Conservation (phyloP, 2,113 vertebrate species). For the Anthoscopus minutus region DNA sequence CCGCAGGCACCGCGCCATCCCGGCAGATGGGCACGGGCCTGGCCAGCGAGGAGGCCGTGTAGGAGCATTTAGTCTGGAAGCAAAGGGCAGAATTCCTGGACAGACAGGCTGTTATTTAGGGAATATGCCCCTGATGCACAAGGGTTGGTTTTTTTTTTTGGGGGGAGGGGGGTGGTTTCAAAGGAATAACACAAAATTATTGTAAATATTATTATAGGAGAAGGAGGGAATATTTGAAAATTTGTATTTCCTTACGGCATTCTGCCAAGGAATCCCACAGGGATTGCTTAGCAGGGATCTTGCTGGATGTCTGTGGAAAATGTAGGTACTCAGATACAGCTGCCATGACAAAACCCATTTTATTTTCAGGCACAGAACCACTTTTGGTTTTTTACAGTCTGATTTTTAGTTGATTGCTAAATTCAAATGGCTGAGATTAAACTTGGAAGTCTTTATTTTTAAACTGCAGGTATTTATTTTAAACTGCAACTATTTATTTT, state of each 20-base stretch:
- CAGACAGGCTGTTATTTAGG: neutral
- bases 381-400: neutral
- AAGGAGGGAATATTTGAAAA: neutral
- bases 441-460: neutral
- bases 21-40: conserved; percentile 45
- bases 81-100: conserved; percentile 62
- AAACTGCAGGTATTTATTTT: neutral
- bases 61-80: conserved; percentile 48
- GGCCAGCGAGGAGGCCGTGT: conserved; percentile 47
- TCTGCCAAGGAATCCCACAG: neutral
- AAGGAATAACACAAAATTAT: neutral
- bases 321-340: neutral
- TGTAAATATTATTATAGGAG: neutral
- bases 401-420: neutral
- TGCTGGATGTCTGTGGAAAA: neutral
- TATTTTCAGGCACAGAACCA: neutral
- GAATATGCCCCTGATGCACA: neutral
- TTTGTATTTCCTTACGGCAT: neutral
- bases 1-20: conserved; percentile 35
- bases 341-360: neutral
- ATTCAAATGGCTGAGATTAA: neutral
- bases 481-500: neutral
- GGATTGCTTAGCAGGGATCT: neutral
- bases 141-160: neutral
- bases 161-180: neutral